These are phyloP conservation scores for Drosophila burlai DNA, from an alignment of 1,140 invertebrate genomes.

Conservation along the genomic window DNA sequence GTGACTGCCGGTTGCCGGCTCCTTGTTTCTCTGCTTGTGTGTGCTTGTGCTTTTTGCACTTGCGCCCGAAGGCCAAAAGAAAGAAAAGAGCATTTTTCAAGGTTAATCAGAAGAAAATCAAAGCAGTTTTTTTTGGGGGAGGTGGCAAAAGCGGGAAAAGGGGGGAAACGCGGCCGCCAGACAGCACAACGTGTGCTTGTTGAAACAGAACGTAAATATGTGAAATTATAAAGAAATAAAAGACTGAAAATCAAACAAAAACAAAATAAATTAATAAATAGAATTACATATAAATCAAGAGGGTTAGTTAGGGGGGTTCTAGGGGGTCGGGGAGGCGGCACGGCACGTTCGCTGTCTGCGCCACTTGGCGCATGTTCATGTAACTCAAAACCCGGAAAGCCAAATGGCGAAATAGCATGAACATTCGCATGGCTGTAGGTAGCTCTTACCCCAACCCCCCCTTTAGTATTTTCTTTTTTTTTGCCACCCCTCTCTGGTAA, in stretches of 20 bases:
- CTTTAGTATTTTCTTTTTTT: not conserved
- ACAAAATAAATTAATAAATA: not conserved
- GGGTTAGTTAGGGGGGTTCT: not conserved
- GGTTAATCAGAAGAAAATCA: constrained; percentile 57
- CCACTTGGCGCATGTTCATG: constrained; percentile 69
- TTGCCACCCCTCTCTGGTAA: not conserved
- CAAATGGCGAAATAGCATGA: constrained; percentile 75
- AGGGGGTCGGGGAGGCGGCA: not conserved
- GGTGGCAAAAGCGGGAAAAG: not conserved
- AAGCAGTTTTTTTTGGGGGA: not conserved
- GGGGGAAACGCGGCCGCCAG: constrained; percentile 3
- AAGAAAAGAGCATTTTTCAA: constrained; percentile 54
- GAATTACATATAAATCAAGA: constrained; percentile 44
- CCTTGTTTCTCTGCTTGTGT: not conserved
- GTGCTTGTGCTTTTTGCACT: constrained; percentile 9
- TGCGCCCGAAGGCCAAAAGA: not conserved
- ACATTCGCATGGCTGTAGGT: constrained; percentile 52
- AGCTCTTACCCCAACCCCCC: not conserved
- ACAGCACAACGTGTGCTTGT: constrained; percentile 48
- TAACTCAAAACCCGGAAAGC: constrained; percentile 78
- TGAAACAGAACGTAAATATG: constrained; percentile 42
- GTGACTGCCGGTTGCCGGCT: constrained; percentile 62
- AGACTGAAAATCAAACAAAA: constrained; percentile 19
- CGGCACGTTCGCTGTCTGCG: constrained; percentile 58
- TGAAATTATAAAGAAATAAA: constrained; percentile 13